Conservation (phyloP, 2,888 invertebrate genomes). For the Phaonia tiefii region DNA sequence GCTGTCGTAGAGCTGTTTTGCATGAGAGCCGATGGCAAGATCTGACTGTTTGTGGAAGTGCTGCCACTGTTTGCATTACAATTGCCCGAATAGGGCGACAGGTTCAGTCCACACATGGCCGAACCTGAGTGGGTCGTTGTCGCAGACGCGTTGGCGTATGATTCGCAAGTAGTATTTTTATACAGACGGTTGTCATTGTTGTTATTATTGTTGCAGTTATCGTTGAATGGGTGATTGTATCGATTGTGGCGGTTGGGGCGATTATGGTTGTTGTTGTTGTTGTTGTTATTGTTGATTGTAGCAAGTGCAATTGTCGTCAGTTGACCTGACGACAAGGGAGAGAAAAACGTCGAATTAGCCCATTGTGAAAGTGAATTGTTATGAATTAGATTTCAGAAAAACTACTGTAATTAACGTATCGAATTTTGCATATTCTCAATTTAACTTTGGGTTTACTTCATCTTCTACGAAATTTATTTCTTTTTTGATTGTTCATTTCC, state of each 20-base stretch:
- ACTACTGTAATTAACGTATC: constrained; percentile 38
- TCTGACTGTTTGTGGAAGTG: constrained; percentile 68
- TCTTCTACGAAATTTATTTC: constrained; percentile 73
- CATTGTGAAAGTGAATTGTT: constrained; percentile 70
- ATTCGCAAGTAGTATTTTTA: constrained; percentile 71
- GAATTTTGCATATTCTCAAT: constrained; percentile 62
- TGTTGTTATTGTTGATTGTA: constrained; percentile 69
- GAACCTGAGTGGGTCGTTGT: constrained; percentile 74
- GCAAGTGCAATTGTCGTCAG: constrained; percentile 81
- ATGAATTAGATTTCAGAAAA: constrained; percentile 52
- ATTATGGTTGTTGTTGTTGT: constrained; percentile 73
- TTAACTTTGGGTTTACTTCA: constrained; percentile 64
- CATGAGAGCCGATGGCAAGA: constrained; percentile 59
- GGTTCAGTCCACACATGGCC: constrained; percentile 78
- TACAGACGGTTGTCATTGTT: constrained; percentile 76
- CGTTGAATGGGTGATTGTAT: constrained; percentile 73
- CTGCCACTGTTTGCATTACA: constrained; percentile 70
- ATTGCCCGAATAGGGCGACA: constrained; percentile 78
- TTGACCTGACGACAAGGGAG: constrained; percentile 81
- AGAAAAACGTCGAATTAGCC: constrained; percentile 81
- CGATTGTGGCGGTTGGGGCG: constrained; percentile 71
- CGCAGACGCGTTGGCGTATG: constrained; percentile 55
- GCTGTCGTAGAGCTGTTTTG: constrained; percentile 9
- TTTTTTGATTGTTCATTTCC: constrained; percentile 75
- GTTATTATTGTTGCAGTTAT: constrained; percentile 72